Evolutionary conservation across 2,888 invertebrate genomes (phyloP).

Genomic region (Cheilosia variabilis): DNA sequence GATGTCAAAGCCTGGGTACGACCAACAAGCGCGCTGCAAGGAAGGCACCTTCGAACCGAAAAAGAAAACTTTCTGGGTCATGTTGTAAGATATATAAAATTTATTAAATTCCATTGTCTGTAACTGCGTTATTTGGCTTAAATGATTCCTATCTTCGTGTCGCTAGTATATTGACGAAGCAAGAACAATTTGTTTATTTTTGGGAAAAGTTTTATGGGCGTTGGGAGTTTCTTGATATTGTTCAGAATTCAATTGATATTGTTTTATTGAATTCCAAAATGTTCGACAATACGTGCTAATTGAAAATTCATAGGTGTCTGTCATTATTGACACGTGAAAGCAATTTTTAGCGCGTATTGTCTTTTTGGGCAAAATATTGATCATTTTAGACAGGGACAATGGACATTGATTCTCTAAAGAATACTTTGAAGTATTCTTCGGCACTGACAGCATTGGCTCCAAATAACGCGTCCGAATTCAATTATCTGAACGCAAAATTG

Average conservation of each 20-base stretch:
- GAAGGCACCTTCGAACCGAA: slow-evolving; percentile 5
- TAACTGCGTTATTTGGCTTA: slow-evolving; percentile 23
- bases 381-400: too few species aligned
- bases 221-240: background rate
- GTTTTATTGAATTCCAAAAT: background rate
- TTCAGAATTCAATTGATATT: background rate
- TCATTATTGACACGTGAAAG: too few species aligned
- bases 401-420: too few species aligned
- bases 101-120: slow-evolving; percentile 21
- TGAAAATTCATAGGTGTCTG: too few species aligned
- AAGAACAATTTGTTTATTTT: slow-evolving; percentile 16
- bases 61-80: slow-evolving; percentile 41
- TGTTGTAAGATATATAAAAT: slow-evolving; percentile 31
- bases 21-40: background rate
- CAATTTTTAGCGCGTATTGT: too few species aligned
- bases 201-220: background rate
- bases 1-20: background rate
- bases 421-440: too few species aligned
- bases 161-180: slow-evolving; percentile 31
- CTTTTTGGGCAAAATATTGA: too few species aligned
- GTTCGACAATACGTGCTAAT: too few species aligned
- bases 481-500: too few species aligned
- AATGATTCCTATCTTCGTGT: slow-evolving; percentile 25
- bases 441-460: too few species aligned
- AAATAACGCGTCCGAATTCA: too few species aligned